phyloP scores from a whole-genome alignment of 2,797 vertebrate genomes.

The Eurystomus glaucurus region DNA sequence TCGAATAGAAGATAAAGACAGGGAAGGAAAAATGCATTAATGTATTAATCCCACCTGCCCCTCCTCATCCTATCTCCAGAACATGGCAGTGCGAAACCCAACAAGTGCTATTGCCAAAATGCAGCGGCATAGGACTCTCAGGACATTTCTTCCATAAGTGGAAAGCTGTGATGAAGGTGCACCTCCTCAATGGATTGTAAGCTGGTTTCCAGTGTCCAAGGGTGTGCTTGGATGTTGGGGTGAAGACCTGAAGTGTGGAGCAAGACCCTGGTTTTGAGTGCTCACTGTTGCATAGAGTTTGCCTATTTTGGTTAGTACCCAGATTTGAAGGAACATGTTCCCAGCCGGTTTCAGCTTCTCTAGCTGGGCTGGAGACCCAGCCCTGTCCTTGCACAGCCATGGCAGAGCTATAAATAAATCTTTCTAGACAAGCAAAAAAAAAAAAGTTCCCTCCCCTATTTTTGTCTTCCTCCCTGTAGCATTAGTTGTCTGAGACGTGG shows the following conservation, averaged over 20 bases:
- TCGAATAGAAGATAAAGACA: not conserved
- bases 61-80: not conserved
- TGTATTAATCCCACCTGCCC: not conserved
- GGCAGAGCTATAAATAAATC: not conserved
- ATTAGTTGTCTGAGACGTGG: not conserved
- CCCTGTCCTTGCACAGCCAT: not conserved
- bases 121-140: not conserved
- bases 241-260: not conserved
- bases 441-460: not conserved
- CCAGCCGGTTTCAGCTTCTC: not conserved
- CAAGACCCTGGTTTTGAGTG: not conserved
- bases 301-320: not conserved
- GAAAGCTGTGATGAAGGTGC: not conserved
- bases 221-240: fast-evolving
- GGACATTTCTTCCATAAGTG: not conserved
- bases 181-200: fast-evolving
- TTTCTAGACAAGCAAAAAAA: not conserved
- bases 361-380: not conserved
- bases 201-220: not conserved
- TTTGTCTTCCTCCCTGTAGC: not conserved
- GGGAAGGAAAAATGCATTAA: not conserved
- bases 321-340: not conserved
- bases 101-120: not conserved
- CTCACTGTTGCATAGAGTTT: fast-evolving
- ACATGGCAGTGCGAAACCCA: not conserved